A percentile compares a stretch with the other conserved stretches of the same genome.
Evolutionary conservation across 2,797 vertebrate genomes (phyloP).

Genomic region (Meriones psammophilus): DNA sequence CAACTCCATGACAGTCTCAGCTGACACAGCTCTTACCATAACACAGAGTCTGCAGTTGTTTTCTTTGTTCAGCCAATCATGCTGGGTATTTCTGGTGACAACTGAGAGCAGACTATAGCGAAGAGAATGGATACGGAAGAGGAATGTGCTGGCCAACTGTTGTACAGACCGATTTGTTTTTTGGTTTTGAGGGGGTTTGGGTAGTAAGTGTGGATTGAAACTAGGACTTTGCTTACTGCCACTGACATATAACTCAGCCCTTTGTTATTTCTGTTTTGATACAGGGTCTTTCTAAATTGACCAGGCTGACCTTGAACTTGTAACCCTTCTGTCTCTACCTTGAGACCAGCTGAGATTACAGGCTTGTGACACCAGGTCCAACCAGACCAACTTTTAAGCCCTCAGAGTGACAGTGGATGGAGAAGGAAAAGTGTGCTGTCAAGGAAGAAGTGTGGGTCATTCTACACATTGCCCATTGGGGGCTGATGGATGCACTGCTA

Average conservation of each 20-base stretch:
- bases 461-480: not conserved
- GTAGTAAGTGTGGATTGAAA: not conserved
- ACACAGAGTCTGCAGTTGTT: not conserved
- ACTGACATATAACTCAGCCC: not conserved
- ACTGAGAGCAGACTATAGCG: not conserved
- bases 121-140: accelerated
- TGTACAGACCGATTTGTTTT: not conserved
- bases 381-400: not conserved
- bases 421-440: not conserved
- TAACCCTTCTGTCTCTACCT: not conserved
- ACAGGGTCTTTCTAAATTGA: not conserved
- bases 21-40: not conserved
- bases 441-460: not conserved
- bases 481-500: not conserved
- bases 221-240: not conserved
- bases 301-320: not conserved
- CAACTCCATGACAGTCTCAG: not conserved
- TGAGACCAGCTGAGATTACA: not conserved
- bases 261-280: not conserved
- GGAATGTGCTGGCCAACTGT: not conserved
- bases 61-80: not conserved
- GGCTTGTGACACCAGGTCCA: not conserved
- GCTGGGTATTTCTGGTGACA: not conserved
- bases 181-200: not conserved
- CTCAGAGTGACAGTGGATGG: not conserved